Base-by-base conservation (phyloP, 2,797 vertebrate species). In the Meriones psammophilus region DNA sequence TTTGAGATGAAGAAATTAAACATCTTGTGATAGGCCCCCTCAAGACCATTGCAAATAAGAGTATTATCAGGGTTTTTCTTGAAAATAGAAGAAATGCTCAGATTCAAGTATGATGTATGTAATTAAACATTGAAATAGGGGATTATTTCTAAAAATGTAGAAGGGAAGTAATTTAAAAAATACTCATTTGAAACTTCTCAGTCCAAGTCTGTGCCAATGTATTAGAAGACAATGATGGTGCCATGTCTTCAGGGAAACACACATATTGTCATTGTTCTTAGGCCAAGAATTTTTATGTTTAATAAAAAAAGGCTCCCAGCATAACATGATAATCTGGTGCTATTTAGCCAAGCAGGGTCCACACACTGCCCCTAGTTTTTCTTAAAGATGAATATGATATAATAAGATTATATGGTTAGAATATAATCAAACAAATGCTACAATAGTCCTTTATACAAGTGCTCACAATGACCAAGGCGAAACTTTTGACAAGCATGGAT, bases 101-200 rank as follows among this genome's bases (percentile, higher is more conserved):
- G 92, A 94, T 20, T 79, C 56, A 89, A 62, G 42, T 89, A 39
- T 92, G 94, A 64, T 83, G 22, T 60, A 4, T 56, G 56, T 20
- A 94, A 90, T 93, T 92, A 60, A 83, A 95, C 80, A 94, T 46
- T 58, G 62, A 94, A 88, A 92, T 78, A 54, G 0, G 10, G 15
- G 14, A 10, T 81, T 84, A 36, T 92, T 89, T 91, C 76, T 80
- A 91, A 90, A 89, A 87, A 92, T 86, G 62, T 76, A 81, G 39
- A 39, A 58, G 20, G 42, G 89, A 66, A 85, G 17, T n/a, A 8
- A 68, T 50, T 66, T 1, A 33, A 50, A 60, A 66, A 84, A 46
- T 33, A 84, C 7, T 54, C 15, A 39, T 66, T n/a, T 84, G 39
- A 86, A 89, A 66, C 71, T 87, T 18, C n/a, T 76, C 71, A 78